A percentile compares a stretch with the other conserved stretches of the same genome.
Evolutionary conservation across 2,113 vertebrate genomes (phyloP).

Genomic region (Rhynchomys soricoides): DNA sequence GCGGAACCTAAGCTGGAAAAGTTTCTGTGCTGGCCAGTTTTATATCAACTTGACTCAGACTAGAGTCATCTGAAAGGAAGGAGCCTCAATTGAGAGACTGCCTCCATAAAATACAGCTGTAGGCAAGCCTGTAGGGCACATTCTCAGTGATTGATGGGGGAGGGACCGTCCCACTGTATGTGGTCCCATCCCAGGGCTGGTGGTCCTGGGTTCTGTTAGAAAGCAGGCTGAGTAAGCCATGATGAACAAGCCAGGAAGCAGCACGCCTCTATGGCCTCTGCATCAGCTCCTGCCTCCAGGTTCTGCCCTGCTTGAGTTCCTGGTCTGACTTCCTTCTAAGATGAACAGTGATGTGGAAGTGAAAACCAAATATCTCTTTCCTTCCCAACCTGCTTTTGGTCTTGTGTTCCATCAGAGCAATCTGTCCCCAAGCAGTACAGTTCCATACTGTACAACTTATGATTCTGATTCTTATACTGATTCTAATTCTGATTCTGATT

Average conservation of each 20-base stretch:
- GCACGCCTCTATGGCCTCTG: not conserved
- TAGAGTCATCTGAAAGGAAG: not conserved
- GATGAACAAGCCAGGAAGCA: not conserved
- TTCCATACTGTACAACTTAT: not conserved
- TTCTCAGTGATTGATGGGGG: not conserved
- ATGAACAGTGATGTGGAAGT: not conserved
- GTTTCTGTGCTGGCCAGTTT: not conserved
- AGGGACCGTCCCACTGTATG: not conserved
- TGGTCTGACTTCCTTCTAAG: not conserved
- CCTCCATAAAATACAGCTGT: not conserved
- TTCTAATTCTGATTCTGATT: not conserved
- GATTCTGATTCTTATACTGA: too few relatives aligned
- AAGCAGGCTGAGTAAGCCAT: not conserved
- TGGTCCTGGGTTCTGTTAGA: not conserved
- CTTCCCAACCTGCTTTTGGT: not conserved
- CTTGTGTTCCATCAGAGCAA: not conserved
- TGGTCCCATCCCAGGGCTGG: not conserved
- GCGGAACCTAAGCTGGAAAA: constrained; percentile 5
- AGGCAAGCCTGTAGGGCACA: not conserved
- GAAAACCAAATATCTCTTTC: not conserved
- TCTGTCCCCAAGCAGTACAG: not conserved
- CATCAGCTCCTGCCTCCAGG: not conserved
- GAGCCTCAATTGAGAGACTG: not conserved
- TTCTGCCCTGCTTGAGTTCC: not conserved
- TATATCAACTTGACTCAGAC: too few relatives aligned